Base-by-base conservation (phyloP, 2,113 vertebrate genomes). In the Cochlearius cochlearius region DNA sequence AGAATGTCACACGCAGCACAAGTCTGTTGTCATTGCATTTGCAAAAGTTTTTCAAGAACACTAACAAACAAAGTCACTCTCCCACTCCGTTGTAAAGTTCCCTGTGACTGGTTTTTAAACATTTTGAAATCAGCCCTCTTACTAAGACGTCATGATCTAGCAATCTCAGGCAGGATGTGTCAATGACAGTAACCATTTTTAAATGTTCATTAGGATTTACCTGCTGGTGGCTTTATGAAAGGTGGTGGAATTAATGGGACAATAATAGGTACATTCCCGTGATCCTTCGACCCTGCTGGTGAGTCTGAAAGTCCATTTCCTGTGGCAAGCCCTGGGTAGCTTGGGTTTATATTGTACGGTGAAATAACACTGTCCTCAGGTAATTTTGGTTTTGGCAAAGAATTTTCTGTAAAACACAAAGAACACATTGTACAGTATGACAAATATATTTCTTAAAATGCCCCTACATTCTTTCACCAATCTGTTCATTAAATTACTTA, bases 191-290 rank as follows among this genome's bases (percentile, higher is more conserved):
- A 88, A 83, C 38, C 36, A 93, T 73, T 84, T 77, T 71, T 8
- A 95, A 96, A 89, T 10, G 26, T 55, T 96, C 84, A 27, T 84
- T 27, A 88, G 66, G 63, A 96, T 97, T 98, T 99, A 99, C 99
- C 99, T 99, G 99, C 98, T 98, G 99, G 99, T 98, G 99, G 99
- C 98, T 99, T 99, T 98, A 99, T 99, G 97, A 99, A 98, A 94
- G 99, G 99, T 38, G 99, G 99, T 39, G 99, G 99, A 98, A 99
- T 99, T 98, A 99, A 98, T 97, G 99, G 99, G 95, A 99, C 98
- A 88, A 99, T 99, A 97, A 99, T 99, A 97, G 99, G 99, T 97
- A 99, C 98, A 97, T 98, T 99, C 97, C 99, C 99, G 49, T 99
- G 99, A 94, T 99, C 99, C 98, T 99, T 99, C 58, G 98, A 98